phyloP scores from a whole-genome alignment of 2,113 vertebrate genomes.

The Takifugu bimaculatus region DNA sequence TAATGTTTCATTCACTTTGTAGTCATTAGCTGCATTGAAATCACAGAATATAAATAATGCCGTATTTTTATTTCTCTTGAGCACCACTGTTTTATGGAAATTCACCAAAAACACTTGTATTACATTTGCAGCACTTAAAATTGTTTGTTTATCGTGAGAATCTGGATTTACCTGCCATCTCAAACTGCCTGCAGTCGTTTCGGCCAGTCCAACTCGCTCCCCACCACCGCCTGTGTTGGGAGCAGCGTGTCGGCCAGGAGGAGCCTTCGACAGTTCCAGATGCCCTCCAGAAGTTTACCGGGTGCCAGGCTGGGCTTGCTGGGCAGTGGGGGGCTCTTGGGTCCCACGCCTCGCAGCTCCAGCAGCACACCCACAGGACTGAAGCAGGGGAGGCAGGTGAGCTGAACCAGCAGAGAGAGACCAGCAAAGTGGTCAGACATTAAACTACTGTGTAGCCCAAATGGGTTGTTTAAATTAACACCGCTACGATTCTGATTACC shows the following conservation, averaged over 20 bases:
- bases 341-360: slow-evolving; percentile 82
- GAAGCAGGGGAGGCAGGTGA: slow-evolving; percentile 88
- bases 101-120: too few species aligned
- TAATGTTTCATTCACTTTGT: too few species aligned
- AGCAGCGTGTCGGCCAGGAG: slow-evolving; percentile 80
- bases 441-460: background rate
- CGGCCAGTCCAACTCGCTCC: slow-evolving; percentile 95
- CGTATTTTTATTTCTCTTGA: too few species aligned
- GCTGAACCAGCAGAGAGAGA: slow-evolving; percentile 22
- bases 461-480: too few species aligned
- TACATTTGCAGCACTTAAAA: too few species aligned
- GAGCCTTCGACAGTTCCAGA: slow-evolving; percentile 93
- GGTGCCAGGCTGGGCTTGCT: slow-evolving; percentile 85
- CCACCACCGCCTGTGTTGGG: slow-evolving; percentile 85
- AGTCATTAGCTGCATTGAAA: too few species aligned
- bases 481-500: too few species aligned
- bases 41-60: too few species aligned
- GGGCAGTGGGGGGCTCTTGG: slow-evolving; percentile 84
- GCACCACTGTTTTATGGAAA: too few species aligned
- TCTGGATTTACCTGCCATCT: background rate
- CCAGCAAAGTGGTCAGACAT: background rate
- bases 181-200: slow-evolving; percentile 77
- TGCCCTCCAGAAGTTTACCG: slow-evolving; percentile 90
- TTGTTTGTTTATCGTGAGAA: too few species aligned
- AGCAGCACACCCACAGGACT: slow-evolving; percentile 86